These are phyloP conservation scores for Spatulosminthurus flaviceps DNA, from an alignment of 2,888 invertebrate species.

Conservation along the genomic window DNA sequence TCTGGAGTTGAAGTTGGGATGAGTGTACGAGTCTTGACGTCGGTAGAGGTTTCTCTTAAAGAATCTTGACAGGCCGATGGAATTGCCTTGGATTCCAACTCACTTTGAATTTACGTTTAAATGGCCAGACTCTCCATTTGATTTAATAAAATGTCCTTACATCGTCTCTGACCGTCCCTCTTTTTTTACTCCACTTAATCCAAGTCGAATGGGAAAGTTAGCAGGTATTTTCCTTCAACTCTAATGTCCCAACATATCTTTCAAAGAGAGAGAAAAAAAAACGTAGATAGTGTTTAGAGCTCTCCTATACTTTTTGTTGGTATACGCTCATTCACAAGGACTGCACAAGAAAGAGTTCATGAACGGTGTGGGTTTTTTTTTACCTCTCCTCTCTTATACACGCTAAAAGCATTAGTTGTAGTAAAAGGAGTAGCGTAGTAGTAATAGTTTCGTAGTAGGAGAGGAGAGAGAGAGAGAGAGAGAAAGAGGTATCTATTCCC, in stretches of 20 bases:
- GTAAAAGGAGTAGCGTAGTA: too few relatives aligned
- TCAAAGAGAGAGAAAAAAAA: too few relatives aligned
- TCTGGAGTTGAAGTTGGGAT: background rate
- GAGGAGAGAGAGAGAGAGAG: too few relatives aligned
- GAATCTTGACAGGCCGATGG: background rate
- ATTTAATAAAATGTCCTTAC: background rate
- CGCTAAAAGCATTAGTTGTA: too few relatives aligned
- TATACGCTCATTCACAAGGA: too few relatives aligned
- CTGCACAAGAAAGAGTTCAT: too few relatives aligned
- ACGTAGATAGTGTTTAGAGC: too few relatives aligned
- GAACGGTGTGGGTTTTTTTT: too few relatives aligned
- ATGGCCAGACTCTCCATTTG: background rate
- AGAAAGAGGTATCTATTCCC: background rate
- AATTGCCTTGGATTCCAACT: background rate
- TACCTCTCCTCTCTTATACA: too few relatives aligned
- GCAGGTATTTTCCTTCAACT: too few relatives aligned
- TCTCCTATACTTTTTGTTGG: too few relatives aligned
- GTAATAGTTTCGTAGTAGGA: too few relatives aligned
- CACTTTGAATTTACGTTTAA: slow-evolving; percentile 18
- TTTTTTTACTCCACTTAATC: background rate
- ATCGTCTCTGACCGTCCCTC: background rate
- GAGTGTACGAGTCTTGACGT: background rate
- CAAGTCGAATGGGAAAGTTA: background rate
- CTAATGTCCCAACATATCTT: background rate
- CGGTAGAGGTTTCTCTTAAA: background rate